A percentile compares a stretch with the other conserved stretches of the same genome.
phyloP scores from a whole-genome alignment of 2,888 invertebrate species.

The Thysanoteuthis rhombus region DNA sequence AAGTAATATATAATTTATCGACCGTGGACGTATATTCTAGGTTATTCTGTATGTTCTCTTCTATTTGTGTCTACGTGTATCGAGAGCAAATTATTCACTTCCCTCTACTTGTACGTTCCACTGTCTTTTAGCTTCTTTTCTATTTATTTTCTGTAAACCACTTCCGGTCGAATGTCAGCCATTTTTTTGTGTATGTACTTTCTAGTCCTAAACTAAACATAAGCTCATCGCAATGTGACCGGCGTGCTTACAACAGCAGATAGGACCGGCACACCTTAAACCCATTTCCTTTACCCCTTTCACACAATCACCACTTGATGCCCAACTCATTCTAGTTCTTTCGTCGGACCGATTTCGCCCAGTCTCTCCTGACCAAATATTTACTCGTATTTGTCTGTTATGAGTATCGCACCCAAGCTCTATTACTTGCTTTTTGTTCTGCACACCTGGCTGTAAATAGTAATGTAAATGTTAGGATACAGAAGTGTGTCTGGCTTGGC shows the following conservation, averaged over 20 bases:
- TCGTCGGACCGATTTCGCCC: not conserved
- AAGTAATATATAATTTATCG: no score
- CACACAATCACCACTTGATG: not conserved
- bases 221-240: not conserved
- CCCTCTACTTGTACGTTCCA: not conserved
- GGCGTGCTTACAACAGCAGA: not conserved
- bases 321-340: not conserved
- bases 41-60: not conserved
- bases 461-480: slow-evolving; percentile 12
- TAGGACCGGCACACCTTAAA: not conserved
- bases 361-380: not conserved
- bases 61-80: not conserved
- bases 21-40: not conserved
- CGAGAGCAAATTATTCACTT: not conserved
- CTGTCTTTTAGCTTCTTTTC: no score
- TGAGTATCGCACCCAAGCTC: not conserved
- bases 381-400: not conserved
- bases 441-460: not conserved
- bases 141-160: not conserved
- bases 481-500: not conserved
- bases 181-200: not conserved
- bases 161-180: not conserved
- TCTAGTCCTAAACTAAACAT: not conserved
- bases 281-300: not conserved
- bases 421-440: not conserved